Evolutionary conservation across 2,888 invertebrate genomes (phyloP).

Genomic region (Lepidocyrtinus sp.): DNA sequence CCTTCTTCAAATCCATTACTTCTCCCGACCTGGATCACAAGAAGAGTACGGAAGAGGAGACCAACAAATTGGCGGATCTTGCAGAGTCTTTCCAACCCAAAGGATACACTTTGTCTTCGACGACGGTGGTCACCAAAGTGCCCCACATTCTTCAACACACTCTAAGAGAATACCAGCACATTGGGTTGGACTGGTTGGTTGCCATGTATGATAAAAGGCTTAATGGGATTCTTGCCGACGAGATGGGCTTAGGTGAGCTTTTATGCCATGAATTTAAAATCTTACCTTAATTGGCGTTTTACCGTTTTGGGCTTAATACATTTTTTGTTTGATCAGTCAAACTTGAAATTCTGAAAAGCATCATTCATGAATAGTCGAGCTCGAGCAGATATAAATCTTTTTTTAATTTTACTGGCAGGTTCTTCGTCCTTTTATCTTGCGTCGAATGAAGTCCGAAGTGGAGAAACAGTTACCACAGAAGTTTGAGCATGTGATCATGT

Average conservation of each 20-base stretch:
- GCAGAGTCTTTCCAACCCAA: constrained; percentile 98
- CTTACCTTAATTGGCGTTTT: constrained; percentile 77
- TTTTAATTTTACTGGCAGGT: no score
- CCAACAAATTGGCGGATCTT: constrained; percentile 81
- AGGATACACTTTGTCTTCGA: constrained; percentile 95
- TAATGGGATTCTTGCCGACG: constrained; percentile 92
- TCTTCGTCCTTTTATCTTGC: constrained; percentile 91
- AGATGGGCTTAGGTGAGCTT: constrained; percentile 96
- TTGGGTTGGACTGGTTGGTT: constrained; percentile 97
- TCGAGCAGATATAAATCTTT: no score
- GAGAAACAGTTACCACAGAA: constrained; percentile 98
- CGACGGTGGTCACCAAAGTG: constrained; percentile 80
- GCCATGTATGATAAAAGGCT: constrained; percentile 95
- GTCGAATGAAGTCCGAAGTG: constrained; percentile 94
- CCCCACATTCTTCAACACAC: constrained; percentile 93
- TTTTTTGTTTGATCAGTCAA: constrained; percentile 89
- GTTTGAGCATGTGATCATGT: constrained; percentile 95
- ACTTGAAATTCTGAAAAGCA: no score
- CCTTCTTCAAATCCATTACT: constrained; percentile 70
- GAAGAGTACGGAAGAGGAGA: constrained; percentile 30
- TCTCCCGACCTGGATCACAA: constrained; percentile 71
- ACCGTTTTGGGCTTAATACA: constrained; percentile 95
- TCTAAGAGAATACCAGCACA: constrained; percentile 96
- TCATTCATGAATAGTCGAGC: no score
- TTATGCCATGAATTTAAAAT: no score